Conservation (phyloP, 1,140 invertebrate genomes). For the Drosophila willistoni region DNA sequence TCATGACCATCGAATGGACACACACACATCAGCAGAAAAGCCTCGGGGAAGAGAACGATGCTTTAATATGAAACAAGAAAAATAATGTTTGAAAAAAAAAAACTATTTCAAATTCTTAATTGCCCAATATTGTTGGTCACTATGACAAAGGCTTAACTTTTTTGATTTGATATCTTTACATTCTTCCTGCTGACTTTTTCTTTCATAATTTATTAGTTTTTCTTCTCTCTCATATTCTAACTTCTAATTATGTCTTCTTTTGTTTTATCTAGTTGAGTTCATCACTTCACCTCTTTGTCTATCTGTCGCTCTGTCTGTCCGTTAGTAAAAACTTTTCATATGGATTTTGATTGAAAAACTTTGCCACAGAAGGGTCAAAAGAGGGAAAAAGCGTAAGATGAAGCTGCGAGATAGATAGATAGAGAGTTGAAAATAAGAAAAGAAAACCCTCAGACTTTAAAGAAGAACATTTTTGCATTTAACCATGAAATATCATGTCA, state of each 20-base stretch:
- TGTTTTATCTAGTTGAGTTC: not conserved
- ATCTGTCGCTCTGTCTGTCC: too few relatives aligned
- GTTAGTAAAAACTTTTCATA: constrained; percentile 57
- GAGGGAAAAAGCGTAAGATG: too few relatives aligned
- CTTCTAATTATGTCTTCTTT: constrained; percentile 25
- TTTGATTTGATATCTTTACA: not conserved
- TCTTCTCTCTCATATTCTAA: constrained; percentile 5
- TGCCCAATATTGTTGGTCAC: not conserved
- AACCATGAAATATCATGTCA: constrained; percentile 3
- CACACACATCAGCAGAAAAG: not conserved
- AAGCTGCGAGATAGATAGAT: constrained; percentile 24
- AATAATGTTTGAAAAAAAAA: not conserved
- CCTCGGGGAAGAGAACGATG: not conserved
- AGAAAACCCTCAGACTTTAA: not conserved
- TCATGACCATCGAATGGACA: constrained; percentile 4
- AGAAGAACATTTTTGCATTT: not conserved
- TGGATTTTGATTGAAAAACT: constrained; percentile 73
- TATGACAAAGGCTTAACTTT: not conserved
- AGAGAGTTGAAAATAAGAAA: not conserved
- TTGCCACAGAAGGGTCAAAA: constrained; percentile 20
- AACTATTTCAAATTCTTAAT: constrained; percentile 1
- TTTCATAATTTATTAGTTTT: not conserved
- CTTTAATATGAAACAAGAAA: not conserved
- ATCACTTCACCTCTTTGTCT: constrained; percentile 3
- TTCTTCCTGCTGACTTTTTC: not conserved